Evolutionary conservation across 2,113 vertebrate species (phyloP).

Genomic region (Phalacrocorax pelagicus): DNA sequence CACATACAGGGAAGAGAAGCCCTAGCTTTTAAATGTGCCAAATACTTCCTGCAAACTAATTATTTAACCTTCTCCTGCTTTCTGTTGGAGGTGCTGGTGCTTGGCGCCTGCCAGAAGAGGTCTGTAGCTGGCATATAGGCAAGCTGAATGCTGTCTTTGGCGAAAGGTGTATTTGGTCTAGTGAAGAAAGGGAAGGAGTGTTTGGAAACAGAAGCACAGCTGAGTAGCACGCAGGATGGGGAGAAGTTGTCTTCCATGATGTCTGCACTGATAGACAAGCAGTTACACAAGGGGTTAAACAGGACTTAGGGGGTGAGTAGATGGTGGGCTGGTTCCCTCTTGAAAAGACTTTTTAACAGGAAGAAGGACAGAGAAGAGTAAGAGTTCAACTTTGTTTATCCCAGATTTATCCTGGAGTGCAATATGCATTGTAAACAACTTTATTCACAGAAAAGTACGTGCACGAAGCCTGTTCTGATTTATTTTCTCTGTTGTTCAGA

Average conservation of each 20-base stretch:
- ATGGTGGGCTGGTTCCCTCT: background rate
- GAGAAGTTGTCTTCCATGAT: background rate
- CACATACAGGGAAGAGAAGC: background rate
- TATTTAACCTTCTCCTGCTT: background rate
- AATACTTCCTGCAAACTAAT: background rate
- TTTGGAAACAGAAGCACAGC: background rate
- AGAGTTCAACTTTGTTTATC: conserved; percentile 10
- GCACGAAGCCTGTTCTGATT: background rate
- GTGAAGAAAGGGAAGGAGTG: background rate
- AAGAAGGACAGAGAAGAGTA: background rate
- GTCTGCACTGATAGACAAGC: background rate
- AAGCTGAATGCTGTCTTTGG: background rate
- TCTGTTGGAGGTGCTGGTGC: background rate
- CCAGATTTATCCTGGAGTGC: background rate
- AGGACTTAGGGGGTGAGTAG: background rate
- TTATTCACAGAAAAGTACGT: background rate
- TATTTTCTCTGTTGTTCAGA: background rate
- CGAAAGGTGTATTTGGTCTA: background rate
- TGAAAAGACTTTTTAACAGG: background rate
- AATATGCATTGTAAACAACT: background rate
- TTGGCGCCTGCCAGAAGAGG: background rate
- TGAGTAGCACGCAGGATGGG: accelerated
- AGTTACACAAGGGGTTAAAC: background rate
- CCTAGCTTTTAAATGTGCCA: background rate
- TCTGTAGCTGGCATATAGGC: background rate